Base-by-base conservation (phyloP, 2,113 vertebrate genomes). In the Gnathonemus longibarbis region DNA sequence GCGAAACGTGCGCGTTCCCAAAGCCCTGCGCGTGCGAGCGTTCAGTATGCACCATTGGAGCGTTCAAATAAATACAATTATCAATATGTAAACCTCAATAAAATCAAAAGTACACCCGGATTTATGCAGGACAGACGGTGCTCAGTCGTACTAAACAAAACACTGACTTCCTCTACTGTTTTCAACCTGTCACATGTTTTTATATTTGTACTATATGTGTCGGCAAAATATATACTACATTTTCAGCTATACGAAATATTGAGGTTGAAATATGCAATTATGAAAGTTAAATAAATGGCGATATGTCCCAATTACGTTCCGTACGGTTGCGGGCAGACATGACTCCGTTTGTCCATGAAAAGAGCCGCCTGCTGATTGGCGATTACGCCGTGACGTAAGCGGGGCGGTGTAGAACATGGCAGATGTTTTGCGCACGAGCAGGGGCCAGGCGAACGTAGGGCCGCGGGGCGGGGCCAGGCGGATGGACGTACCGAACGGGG, bases 401-500 rank as follows among this genome's bases (percentile, higher is more conserved):
- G 13, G 15, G 70, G 31, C n/a, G 58, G 24, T 2, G 9, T n/a
- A 11, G 9, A 66, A n/a, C 62, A 27, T 13, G 9, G 62, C 62
- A 31, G 62, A 66, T 10, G 62, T 66, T 31, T 27, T 27, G 62
- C 62, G 62, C n/a, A 66, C n/a, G 62, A n/a, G n/a, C 9, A 2
- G n/a, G 62, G 62, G 88, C 27, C 27, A 52, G 46, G 17, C 19
- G n/a, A 77, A 17, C 50, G 21, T 19, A 50, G 21, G 77, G 49
- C 7, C 15, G 88, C 35, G 17, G 27, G 49, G 77, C 46, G 62
- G 90, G 7, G 56, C 0, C 31, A 17, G 15, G 84, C 27, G 45
- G 13, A 84, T 8, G 48, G 86, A 77, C 27, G 58, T 87, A 90
- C 31, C 46, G 87, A n/a, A 92, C 94, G 92, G 91, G 70, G 94